Evolutionary conservation across 2,888 invertebrate genomes (phyloP).

Genomic region (Boloria selene): DNA sequence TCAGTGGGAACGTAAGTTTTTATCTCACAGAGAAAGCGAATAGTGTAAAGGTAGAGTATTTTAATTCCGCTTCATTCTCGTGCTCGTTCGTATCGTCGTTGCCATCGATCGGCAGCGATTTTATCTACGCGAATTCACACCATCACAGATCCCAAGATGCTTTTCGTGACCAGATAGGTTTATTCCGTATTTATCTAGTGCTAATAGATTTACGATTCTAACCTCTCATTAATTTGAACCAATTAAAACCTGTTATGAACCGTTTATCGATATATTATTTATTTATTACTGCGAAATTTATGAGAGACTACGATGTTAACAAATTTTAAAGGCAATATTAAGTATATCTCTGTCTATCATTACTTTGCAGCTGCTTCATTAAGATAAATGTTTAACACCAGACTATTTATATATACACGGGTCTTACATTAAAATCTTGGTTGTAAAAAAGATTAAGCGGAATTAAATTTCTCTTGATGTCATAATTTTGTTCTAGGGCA

Average conservation of each 20-base stretch:
- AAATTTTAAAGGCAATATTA: conserved; percentile 28
- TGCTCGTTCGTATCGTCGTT: conserved; percentile 43
- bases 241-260: conserved; percentile 42
- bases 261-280: conserved; percentile 29
- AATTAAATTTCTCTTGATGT: conserved; percentile 5
- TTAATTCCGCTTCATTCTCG: conserved; percentile 47
- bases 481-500: too few relatives aligned
- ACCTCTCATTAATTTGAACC: conserved; percentile 47
- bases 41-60: conserved; percentile 41
- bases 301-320: conserved; percentile 22
- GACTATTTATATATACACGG: conserved; percentile 12
- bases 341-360: conserved; percentile 29
- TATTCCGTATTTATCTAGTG: conserved; percentile 37
- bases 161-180: conserved; percentile 38
- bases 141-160: conserved; percentile 44
- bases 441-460: conserved; percentile 4
- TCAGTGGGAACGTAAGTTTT: conserved; percentile 53
- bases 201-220: conserved; percentile 39
- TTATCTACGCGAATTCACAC: conserved; percentile 54
- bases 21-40: conserved; percentile 64
- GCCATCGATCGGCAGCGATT: conserved; percentile 49
- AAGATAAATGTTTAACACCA: conserved; percentile 25
- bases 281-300: conserved; percentile 29
- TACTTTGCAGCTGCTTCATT: conserved; percentile 29
- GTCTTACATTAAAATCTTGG: conserved; percentile 11